Evolutionary conservation across 2,797 vertebrate genomes (phyloP), one percentile per base, ranked within the genome.

Genomic region (Holocentrus rufus): DNA sequence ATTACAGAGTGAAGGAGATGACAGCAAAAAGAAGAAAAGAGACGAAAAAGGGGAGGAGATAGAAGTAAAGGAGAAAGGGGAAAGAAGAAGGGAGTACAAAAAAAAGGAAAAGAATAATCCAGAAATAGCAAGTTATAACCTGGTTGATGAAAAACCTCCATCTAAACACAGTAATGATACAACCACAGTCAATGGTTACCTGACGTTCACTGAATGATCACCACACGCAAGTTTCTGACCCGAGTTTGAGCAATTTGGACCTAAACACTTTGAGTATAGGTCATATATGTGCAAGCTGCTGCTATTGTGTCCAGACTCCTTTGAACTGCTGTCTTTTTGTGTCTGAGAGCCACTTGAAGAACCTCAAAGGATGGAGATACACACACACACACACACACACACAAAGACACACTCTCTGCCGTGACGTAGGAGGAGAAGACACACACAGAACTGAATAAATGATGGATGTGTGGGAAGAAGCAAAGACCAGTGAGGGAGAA

Each of bases 321-420:
- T 88, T 90, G 88, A 93, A 89, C 79, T 76, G 23, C 50, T 42
- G 70, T 72, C 53, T 72, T 84, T 88, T 86, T 85, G 79, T 82
- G 80, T 67, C 69, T 17, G 39, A 87, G 75, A 82, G 87, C 76
- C 85, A 82, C 88, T 90, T 83, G 66, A 87, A 83, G 73, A 79
- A 69, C 74, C 77, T 89, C 77, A 91, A 84, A 90, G 84, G 84
- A 87, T 47, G 22, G 17, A 36, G 17, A 61, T 49, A 68, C 18
- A 72, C 46, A 60, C 39, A 72, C 46, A 5, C 50, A 23, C 20
- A 42, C 50, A 52, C 62, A 31, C 44, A 31, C 49, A 54, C 64
- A 53, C 64, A 31, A 25, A 55, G 34, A 34, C 36, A 64, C 36
- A 18, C 36, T 11, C 7, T 9, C 7, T 2, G 42, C 42, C 6